Base-by-base conservation (phyloP, 2,888 invertebrate species). In the Stenurella melanura region DNA sequence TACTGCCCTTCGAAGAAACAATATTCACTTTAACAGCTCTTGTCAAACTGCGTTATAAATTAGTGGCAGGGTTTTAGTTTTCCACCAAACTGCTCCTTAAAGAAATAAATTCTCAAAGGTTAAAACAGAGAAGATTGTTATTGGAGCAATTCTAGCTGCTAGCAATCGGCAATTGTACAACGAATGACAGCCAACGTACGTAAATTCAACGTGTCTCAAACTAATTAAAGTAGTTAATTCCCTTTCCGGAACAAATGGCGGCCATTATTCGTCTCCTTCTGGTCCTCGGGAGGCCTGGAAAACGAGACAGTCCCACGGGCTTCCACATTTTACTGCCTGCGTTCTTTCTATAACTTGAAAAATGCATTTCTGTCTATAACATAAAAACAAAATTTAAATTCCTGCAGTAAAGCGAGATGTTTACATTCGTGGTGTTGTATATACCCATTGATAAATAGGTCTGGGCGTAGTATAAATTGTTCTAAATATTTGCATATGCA, bases 181-280 rank as follows among this genome's bases (percentile, higher is more conserved):
- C 85, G 85, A 86, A 87, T 85, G 87, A 87, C 87, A 88, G 86
- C 86, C 80, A 86, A 85, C 87, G 75, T 85, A 87, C 88, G 89
- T 89, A 89, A 89, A 89, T 89, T 89, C 87, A 88, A 89, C 88
- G 87, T 89, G 89, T 89, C 89, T 88, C 88, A 86, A 89, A 89
- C 89, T 90, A 90, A 90, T 90, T 90, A 90, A 89, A 89, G 89
- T 88, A 89, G 90, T 89, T 90, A 89, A 90, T 90, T 89, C 87
- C 87, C 86, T 84, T 87, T 87, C 88, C 88, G 88, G 88, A 89
- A 89, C 89, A 87, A 89, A 89, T 88, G 88, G 85, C 86, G 82
- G 83, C 87, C 87, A 89, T 89, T 89, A 89, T 86, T 89, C 87
- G 87, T 87, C 86, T 87, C 85, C 83, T 85, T 82, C 82, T 79